Conservation (phyloP, 2,888 invertebrate species). For the Neria commutata region DNA sequence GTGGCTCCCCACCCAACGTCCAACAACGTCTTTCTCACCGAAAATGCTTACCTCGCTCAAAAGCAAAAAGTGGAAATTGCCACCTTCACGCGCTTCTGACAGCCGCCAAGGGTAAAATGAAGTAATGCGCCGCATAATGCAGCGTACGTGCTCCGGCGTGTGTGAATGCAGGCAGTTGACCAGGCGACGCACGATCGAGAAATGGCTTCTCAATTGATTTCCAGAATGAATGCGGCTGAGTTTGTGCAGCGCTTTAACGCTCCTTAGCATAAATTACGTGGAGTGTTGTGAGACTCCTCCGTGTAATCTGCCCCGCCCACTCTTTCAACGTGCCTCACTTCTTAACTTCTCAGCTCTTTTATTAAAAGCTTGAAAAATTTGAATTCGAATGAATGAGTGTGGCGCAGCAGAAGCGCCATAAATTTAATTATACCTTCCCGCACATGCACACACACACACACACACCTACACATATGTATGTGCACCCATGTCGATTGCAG, state of each 20-base stretch:
- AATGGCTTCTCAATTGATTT: background rate
- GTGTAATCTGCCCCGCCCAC: too few relatives aligned
- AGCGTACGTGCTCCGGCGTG: background rate
- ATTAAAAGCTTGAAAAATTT: too few relatives aligned
- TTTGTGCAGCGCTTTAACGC: background rate
- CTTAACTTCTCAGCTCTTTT: too few relatives aligned
- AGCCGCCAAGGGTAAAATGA: constrained; percentile 3
- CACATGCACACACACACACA: too few relatives aligned
- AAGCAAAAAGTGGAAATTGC: too few relatives aligned
- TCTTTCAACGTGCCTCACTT: background rate
- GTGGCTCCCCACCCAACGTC: too few relatives aligned
- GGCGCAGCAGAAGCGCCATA: constrained; percentile 21
- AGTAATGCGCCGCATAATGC: constrained; percentile 3
- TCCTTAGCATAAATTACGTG: background rate
- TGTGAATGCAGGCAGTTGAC: background rate
- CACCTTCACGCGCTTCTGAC: background rate
- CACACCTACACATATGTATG: background rate
- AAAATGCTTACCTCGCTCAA: too few relatives aligned
- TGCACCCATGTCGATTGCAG: constrained; percentile 3
- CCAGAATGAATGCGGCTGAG: background rate
- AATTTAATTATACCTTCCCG: constrained; percentile 1
- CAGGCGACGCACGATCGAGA: background rate
- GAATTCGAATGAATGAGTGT: background rate
- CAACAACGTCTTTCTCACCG: too few relatives aligned
- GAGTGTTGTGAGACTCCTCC: too few relatives aligned